Conservation (phyloP, 2,888 invertebrate genomes). For the Thymelicus acteon region DNA sequence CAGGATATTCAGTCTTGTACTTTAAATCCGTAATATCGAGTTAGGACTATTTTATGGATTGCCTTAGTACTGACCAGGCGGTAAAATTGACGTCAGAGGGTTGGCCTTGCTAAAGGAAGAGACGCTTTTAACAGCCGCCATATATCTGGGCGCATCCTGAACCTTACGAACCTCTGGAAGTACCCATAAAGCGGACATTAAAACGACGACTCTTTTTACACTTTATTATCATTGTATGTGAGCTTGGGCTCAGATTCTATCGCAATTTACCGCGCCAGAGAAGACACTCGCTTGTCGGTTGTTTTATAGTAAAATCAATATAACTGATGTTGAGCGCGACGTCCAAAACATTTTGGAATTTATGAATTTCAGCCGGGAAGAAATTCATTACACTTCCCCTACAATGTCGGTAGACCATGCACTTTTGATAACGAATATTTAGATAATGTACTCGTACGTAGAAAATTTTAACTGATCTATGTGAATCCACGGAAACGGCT, state of each 20-base stretch:
- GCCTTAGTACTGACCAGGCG: constrained; percentile 48
- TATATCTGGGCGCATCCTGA: constrained; percentile 73
- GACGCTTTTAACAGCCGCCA: constrained; percentile 68
- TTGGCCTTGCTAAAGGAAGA: constrained; percentile 60
- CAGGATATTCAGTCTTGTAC: neutral
- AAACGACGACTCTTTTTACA: constrained; percentile 83
- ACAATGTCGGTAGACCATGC: neutral
- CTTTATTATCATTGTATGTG: constrained; percentile 85
- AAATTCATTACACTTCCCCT: neutral
- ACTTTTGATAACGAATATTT: neutral
- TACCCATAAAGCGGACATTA: constrained; percentile 82
- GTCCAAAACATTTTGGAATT: constrained; percentile 66
- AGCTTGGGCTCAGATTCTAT: constrained; percentile 81
- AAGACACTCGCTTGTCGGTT: constrained; percentile 68
- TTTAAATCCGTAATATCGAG: constrained; percentile 5
- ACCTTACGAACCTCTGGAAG: constrained; percentile 75
- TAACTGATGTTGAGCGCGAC: constrained; percentile 69
- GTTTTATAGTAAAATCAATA: constrained; percentile 81
- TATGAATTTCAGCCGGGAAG: constrained; percentile 61
- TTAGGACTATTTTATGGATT: constrained; percentile 49
- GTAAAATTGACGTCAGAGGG: constrained; percentile 58
- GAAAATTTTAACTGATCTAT: too few relatives aligned
- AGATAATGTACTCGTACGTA: too few relatives aligned
- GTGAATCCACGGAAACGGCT: too few relatives aligned
- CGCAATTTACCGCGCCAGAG: constrained; percentile 72